Conservation (phyloP, 2,113 vertebrate species). For the Odontophorus gujanensis region DNA sequence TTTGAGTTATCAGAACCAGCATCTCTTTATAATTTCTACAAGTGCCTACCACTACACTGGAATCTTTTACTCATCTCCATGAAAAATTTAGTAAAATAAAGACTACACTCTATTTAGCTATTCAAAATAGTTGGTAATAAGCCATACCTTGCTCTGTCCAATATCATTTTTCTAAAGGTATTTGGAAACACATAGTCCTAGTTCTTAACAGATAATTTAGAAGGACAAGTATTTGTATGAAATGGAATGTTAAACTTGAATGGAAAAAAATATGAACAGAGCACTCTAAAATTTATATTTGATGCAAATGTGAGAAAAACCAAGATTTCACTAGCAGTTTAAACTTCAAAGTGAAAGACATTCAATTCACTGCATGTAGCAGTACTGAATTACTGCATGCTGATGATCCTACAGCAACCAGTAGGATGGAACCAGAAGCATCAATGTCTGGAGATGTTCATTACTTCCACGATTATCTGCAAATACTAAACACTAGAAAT, state of each 20-base stretch:
- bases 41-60: neutral
- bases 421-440: neutral
- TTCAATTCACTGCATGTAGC: neutral
- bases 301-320: neutral
- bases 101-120: neutral
- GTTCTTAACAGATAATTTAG: neutral
- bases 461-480: neutral
- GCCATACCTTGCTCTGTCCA: neutral
- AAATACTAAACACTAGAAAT: neutral
- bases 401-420: neutral
- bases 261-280: neutral
- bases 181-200: neutral
- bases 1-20: neutral
- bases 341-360: neutral
- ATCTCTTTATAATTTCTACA: neutral
- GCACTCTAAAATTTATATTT: neutral
- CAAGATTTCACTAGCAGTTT: neutral
- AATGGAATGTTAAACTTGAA: neutral
- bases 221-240: neutral
- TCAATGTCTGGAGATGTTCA: neutral
- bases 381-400: neutral
- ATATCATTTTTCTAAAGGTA: neutral
- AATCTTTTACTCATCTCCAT: neutral
- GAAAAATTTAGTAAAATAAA: neutral
- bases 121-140: neutral